Evolutionary conservation across 2,113 vertebrate species (phyloP).

Genomic region (Cyanoramphus novaezelandiae): DNA sequence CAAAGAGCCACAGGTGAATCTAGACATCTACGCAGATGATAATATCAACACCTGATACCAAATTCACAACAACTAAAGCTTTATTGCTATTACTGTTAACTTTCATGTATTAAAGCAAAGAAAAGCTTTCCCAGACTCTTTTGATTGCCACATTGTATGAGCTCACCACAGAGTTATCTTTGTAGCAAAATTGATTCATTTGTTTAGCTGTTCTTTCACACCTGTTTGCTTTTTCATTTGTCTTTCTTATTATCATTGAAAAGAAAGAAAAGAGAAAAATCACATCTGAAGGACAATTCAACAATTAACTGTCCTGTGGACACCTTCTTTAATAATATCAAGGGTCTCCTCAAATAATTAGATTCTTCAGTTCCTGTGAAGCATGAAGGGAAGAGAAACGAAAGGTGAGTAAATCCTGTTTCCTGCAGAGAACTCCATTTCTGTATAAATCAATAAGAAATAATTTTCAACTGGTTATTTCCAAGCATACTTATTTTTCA

Average conservation of each 20-base stretch:
- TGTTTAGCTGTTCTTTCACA: background rate
- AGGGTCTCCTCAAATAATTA: background rate
- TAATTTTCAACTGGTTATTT: background rate
- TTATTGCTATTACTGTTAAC: background rate
- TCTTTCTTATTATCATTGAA: background rate
- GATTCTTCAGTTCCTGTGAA: background rate
- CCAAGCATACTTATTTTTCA: background rate
- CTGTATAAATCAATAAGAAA: background rate
- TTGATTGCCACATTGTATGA: background rate
- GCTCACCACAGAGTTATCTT: background rate
- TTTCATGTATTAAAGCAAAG: background rate
- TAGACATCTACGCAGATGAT: background rate
- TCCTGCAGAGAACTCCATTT: background rate
- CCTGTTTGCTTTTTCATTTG: background rate
- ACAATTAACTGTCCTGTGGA: background rate
- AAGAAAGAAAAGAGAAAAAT: background rate
- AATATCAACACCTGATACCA: fast-evolving
- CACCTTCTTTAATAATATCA: background rate
- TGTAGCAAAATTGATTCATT: background rate
- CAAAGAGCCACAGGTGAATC: background rate
- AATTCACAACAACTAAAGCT: background rate
- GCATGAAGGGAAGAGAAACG: background rate
- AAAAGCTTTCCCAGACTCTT: background rate
- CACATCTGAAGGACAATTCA: background rate
- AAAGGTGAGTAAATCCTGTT: background rate